Base-by-base conservation (phyloP, 2,888 invertebrate species). In the Agonopterix arenella region DNA sequence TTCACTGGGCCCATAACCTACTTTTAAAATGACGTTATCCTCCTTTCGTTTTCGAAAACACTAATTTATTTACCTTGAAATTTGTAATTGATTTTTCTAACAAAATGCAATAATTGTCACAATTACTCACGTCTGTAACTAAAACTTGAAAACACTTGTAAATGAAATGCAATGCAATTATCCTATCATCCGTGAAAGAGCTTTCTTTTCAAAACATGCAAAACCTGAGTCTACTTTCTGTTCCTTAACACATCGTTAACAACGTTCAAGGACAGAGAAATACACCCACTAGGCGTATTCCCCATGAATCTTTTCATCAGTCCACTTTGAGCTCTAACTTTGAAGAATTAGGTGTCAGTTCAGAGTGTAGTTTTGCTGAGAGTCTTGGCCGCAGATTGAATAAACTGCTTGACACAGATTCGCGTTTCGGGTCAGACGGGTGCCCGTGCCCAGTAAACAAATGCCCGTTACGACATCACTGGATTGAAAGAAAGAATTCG, bases 371-470 rank as follows among this genome's bases (percentile, higher is more conserved):
- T 49, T 28, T 28, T 28, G 60, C 59, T 66, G 68, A 71, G 73
- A 70, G 71, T 76, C 77, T 77, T 76, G 69, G 69, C 72, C 68
- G 70, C 80, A 86, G 85, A 89, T 89, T 89, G 86, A 89, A 89
- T 89, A 89, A 89, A 89, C 89, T 82, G 81, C 89, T 89, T 89
- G 89, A 89, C 89, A 89, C 84, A 89, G 84, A 85, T 89, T 86
- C 84, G 71, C 74, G 77, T 83, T 86, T 86, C 82, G 84, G 89
- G 88, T 86, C 88, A 88, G 78, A 76, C 81, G 75, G 80, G 76
- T 73, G 74, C 73, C 68, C 62, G 70, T 62, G 70, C 63, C 66
- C 74, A 62, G 45, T 48, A 48, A 48, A 82, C 76, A 75, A 76
- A 78, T 71, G 76, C 81, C 83, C 63, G 81, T 84, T 82, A 78